Evolutionary conservation across 2,113 vertebrate genomes (phyloP).

Genomic region (Daboia siamensis): DNA sequence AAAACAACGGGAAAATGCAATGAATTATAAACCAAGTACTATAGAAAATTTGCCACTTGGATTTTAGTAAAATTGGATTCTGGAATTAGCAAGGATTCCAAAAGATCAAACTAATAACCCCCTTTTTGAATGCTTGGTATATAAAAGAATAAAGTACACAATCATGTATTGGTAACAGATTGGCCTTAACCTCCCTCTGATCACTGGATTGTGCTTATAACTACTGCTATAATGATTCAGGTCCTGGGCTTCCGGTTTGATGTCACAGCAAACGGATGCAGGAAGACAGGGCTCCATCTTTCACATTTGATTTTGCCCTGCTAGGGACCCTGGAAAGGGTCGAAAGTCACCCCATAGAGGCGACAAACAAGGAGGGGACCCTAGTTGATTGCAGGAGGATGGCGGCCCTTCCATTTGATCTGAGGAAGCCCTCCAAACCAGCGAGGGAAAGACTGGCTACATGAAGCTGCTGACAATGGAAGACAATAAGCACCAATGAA

Average conservation of each 20-base stretch:
- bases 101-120: constrained; percentile 43
- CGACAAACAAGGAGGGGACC: too few species aligned
- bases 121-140: constrained; percentile 63
- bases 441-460: too few species aligned
- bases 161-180: constrained; percentile 61
- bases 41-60: not conserved
- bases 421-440: too few species aligned
- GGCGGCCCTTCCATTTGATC: too few species aligned
- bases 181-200: constrained; percentile 41
- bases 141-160: constrained; percentile 56
- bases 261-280: too few species aligned
- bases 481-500: too few species aligned
- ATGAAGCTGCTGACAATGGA: too few species aligned
- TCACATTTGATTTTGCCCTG: fast-evolving
- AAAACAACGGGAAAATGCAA: not conserved
- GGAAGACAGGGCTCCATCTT: too few species aligned
- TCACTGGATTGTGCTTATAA: constrained; percentile 62
- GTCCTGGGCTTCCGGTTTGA: constrained; percentile 22
- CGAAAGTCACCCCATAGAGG: too few species aligned
- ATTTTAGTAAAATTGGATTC: not conserved
- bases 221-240: constrained; percentile 70
- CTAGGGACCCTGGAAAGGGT: too few species aligned
- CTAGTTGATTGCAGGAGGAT: too few species aligned
- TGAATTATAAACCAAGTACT: not conserved
- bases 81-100: not conserved